Percentiles rank a stretch among this genome's conserved stretches.
phyloP scores from a whole-genome alignment of 2,113 vertebrate genomes.

The Nothoprocta perdicaria region DNA sequence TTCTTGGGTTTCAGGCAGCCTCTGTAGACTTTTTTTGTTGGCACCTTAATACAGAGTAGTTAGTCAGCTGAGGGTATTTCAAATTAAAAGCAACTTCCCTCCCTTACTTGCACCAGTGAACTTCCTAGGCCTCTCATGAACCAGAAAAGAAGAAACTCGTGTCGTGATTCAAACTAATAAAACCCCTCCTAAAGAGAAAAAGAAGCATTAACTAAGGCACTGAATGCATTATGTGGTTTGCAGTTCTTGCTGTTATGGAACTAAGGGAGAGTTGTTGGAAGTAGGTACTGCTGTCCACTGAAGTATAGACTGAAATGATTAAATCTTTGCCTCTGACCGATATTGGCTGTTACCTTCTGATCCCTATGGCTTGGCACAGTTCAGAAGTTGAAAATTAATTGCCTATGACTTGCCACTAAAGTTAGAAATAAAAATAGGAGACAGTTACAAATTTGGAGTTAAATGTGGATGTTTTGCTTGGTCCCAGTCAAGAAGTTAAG shows the following conservation, averaged over 20 bases:
- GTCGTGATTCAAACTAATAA: background rate
- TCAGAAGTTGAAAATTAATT: background rate
- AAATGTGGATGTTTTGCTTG: background rate
- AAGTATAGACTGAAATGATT: background rate
- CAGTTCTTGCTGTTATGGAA: rapidly evolving
- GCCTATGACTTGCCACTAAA: background rate
- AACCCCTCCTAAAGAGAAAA: background rate
- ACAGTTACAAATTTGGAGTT: background rate
- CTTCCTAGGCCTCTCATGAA: background rate
- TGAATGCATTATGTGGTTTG: background rate
- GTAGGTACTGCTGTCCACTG: background rate
- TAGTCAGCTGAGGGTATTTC: background rate
- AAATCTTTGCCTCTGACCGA: background rate
- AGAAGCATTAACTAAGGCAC: background rate
- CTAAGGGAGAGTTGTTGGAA: background rate
- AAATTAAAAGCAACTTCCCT: background rate
- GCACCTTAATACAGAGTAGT: background rate
- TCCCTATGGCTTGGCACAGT: background rate
- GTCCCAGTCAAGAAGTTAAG: background rate
- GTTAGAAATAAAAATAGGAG: background rate
- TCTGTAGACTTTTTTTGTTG: background rate
- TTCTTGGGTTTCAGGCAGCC: background rate
- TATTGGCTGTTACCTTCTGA: background rate
- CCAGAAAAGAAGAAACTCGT: background rate
- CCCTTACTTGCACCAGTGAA: background rate